phyloP scores from a whole-genome alignment of 2,113 vertebrate species.

The Notechis scutatus region DNA sequence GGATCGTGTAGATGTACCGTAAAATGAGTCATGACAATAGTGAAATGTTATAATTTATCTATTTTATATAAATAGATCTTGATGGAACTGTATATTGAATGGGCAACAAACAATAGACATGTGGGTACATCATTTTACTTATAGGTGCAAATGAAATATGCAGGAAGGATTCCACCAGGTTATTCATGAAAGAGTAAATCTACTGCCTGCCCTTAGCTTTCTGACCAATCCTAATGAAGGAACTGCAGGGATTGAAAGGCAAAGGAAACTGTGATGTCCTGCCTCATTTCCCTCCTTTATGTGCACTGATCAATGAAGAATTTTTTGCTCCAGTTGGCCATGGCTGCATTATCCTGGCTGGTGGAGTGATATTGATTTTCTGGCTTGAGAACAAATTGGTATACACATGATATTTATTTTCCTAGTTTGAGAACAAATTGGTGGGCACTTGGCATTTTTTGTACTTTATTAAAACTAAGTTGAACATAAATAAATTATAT shows the following conservation, averaged over 20 bases:
- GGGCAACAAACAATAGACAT: background rate
- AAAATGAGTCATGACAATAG: background rate
- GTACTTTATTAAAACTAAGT: slow-evolving; percentile 2
- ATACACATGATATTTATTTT: slow-evolving; percentile 23
- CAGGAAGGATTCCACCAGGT: background rate
- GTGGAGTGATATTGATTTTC: slow-evolving; percentile 26
- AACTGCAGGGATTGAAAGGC: background rate
- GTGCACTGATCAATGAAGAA: slow-evolving; percentile 30
- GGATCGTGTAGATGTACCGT: background rate
- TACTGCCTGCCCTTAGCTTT: background rate
- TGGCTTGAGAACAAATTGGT: slow-evolving; percentile 27
- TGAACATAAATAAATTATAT: background rate
- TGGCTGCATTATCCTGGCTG: slow-evolving; percentile 27
- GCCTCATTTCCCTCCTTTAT: slow-evolving; percentile 24
- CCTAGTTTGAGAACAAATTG: slow-evolving; percentile 10
- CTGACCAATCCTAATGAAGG: slow-evolving; percentile 1
- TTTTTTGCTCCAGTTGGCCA: slow-evolving; percentile 37
- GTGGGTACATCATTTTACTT: background rate
- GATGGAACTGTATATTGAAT: background rate
- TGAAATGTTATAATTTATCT: background rate
- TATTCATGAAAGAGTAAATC: background rate
- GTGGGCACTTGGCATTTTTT: slow-evolving; percentile 4
- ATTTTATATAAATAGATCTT: background rate
- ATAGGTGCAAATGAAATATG: background rate
- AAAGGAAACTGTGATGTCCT: slow-evolving; percentile 17